Conservation (phyloP, 2,113 vertebrate genomes). For the Catharus bicknelli region DNA sequence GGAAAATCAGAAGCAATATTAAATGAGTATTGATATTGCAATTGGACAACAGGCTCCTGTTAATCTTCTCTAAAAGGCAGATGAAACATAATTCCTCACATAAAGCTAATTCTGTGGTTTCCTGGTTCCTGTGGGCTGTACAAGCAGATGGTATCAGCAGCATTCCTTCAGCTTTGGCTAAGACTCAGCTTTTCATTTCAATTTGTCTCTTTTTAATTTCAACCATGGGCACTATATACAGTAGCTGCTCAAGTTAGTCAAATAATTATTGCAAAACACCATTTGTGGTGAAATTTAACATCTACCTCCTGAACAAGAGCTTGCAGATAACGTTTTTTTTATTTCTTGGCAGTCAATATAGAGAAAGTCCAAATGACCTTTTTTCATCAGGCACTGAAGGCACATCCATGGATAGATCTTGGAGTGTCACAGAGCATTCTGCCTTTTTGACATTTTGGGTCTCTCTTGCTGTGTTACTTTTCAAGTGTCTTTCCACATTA, state of each 20-base stretch:
- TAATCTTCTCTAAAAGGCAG: slow-evolving; percentile 30
- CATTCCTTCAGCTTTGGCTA: slow-evolving; percentile 35
- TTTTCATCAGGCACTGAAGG: not conserved
- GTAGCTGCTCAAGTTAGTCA: slow-evolving; percentile 29
- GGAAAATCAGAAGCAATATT: not conserved
- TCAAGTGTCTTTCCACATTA: not conserved
- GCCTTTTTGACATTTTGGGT: not conserved
- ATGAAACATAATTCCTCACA: slow-evolving; percentile 42
- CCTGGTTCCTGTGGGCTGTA: slow-evolving; percentile 10
- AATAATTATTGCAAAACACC: slow-evolving; percentile 46
- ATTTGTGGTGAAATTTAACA: not conserved
- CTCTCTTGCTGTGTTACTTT: not conserved
- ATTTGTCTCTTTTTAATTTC: slow-evolving; percentile 44
- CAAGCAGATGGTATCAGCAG: slow-evolving; percentile 47
- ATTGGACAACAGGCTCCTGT: not conserved
- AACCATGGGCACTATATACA: slow-evolving; percentile 7
- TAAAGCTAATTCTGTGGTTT: slow-evolving; percentile 46
- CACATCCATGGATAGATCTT: not conserved
- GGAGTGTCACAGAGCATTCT: not conserved
- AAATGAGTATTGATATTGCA: not conserved
- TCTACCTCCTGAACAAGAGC: not conserved
- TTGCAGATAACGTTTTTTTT: not conserved
- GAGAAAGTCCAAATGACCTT: not conserved
- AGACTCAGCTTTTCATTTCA: slow-evolving; percentile 30
- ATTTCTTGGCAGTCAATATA: not conserved